Base-by-base conservation (phyloP, 2,888 invertebrate genomes). In the Phaedon cochleariae region DNA sequence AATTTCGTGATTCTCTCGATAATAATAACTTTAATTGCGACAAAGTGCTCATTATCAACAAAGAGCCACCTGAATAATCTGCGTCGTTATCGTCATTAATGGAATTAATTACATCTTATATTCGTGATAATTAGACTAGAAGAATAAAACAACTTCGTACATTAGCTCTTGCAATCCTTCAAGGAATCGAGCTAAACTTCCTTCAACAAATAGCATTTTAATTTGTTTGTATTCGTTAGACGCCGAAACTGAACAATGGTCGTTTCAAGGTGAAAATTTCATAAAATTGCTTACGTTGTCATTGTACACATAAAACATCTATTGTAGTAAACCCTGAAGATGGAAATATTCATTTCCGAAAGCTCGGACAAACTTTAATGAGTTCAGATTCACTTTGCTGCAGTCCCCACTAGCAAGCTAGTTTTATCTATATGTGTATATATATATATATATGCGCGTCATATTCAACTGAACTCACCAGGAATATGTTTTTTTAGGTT, bases 61-160 rank as follows among this genome's bases (percentile, higher is more conserved):
- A 57, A 45, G 55, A 57, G 12, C n/a, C 22, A 45, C 29, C 57
- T 45, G 15, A 45, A 57, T 57, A 57, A 57, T 45, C 41, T 15
- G 45, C 26, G n/a, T 34, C 34, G 34, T 54, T 34, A 54, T 55
- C 26, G 20, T 55, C 55, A 57, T 62, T 62, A 62, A 51, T 41
- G 37, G 45, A 62, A 62, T 62, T 62, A 58, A 62, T 62, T 57
- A 37, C 51, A 57, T 62, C 57, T 62, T 45, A 57, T 29, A 22
- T 22, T 26, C 45, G 31, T 26, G 57, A 57, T 57, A 41, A 57
- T 57, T 45, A 57, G 18, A 57, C 57, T 17, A 41, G 41, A 57
- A 46, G 22, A 45, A 45, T 57, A 2, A 57, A 55, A 46, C 29
- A 57, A 57, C 37, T 57, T 18, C 53, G 20, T 20, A 60, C 53